Evolutionary conservation across 53 echinoderm and acorn worm species (phyloP).

Genomic region (Antedon mediterranea): DNA sequence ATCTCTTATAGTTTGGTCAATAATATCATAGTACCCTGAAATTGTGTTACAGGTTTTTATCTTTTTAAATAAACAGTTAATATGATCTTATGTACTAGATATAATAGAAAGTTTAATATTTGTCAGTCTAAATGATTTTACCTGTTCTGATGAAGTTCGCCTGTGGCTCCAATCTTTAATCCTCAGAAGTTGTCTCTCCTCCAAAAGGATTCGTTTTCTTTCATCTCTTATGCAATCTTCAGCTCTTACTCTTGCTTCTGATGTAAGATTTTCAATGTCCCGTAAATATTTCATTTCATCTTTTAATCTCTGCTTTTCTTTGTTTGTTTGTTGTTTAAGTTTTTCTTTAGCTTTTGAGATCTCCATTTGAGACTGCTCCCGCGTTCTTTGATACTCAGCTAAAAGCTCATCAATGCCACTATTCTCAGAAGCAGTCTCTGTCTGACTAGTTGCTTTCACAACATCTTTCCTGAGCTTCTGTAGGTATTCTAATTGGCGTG

Average conservation of each 20-base stretch:
- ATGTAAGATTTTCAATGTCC: not conserved
- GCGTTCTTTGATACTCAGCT: conserved; percentile 39
- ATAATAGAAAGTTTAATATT: too few relatives aligned
- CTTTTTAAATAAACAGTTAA: too few relatives aligned
- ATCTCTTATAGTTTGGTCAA: too few relatives aligned
- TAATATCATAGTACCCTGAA: too few relatives aligned
- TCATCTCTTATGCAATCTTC: not conserved
- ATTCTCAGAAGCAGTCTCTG: conserved; percentile 8
- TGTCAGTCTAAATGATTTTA: not conserved
- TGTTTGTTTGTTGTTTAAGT: conserved; percentile 18
- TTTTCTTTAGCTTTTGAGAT: conserved; percentile 73
- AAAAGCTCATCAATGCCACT: conserved; percentile 28
- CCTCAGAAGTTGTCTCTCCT: not conserved
- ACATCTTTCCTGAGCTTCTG: conserved; percentile 51
- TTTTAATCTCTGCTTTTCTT: not conserved
- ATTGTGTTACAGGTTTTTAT: too few relatives aligned
- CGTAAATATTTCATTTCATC: not conserved
- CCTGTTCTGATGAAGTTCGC: not conserved
- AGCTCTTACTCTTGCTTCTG: not conserved
- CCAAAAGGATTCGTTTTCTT: not conserved
- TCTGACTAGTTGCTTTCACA: conserved; percentile 33
- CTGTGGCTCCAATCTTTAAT: not conserved
- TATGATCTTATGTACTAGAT: too few relatives aligned
- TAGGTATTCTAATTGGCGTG: conserved; percentile 23
- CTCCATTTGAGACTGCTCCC: conserved; percentile 52